A percentile compares a stretch with the other conserved stretches of the same genome.
These are phyloP conservation scores for Drosophila rubida DNA, from an alignment of 2,888 invertebrate genomes.

Conservation along the genomic window DNA sequence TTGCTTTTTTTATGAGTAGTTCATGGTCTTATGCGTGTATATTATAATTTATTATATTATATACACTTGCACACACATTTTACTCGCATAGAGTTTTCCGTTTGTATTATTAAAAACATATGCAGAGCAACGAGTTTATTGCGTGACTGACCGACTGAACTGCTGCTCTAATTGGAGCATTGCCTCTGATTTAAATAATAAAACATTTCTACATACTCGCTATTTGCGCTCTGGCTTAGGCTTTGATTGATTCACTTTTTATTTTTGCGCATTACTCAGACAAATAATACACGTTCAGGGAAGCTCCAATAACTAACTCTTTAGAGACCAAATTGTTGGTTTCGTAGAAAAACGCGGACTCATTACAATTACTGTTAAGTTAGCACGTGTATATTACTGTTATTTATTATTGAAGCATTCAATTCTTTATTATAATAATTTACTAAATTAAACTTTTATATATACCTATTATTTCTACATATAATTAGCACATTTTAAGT, in stretches of 20 bases:
- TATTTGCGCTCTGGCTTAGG: constrained; percentile 12
- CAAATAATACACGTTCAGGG: background rate
- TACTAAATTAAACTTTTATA: no score
- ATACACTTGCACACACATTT: constrained; percentile 1
- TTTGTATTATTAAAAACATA: constrained; percentile 61
- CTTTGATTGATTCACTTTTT: constrained; percentile 47
- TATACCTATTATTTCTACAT: no score
- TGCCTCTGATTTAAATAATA: constrained; percentile 63
- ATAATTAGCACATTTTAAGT: no score
- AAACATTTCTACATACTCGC: constrained; percentile 23
- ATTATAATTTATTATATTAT: constrained; percentile 8
- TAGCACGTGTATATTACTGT: no score
- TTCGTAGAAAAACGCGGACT: no score
- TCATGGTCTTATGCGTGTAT: constrained; percentile 7
- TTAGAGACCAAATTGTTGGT: background rate
- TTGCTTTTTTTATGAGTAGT: constrained; percentile 9
- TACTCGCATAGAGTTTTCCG: constrained; percentile 57
- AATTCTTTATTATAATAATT: no score
- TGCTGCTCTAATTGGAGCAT: constrained; percentile 61
- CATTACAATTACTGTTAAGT: no score
- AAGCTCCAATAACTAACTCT: background rate
- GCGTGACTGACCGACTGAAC: constrained; percentile 55
- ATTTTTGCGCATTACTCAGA: constrained; percentile 1
- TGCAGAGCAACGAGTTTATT: constrained; percentile 72
- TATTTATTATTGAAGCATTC: no score